These are phyloP conservation scores for Dryocosmus kuriphilus DNA, from an alignment of 2,888 invertebrate species.

Conservation along the genomic window DNA sequence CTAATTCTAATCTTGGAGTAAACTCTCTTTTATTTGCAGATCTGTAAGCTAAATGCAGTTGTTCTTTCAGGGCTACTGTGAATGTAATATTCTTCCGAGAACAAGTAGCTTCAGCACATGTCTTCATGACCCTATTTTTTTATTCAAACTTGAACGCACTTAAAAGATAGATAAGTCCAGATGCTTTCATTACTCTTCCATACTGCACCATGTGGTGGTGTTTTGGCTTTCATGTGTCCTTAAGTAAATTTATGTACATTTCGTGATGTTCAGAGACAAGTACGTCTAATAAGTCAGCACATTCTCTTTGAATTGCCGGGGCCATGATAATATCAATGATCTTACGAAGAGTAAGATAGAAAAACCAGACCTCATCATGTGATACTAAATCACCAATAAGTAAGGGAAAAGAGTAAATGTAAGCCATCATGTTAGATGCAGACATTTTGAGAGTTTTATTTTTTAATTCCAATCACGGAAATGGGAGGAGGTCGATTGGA, in stretches of 20 bases:
- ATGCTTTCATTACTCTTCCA: not conserved
- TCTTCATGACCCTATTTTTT: slow-evolving; percentile 29
- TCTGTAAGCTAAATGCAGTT: slow-evolving; percentile 57
- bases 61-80: slow-evolving; percentile 31
- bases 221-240: slow-evolving; percentile 38
- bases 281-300: slow-evolving; percentile 19
- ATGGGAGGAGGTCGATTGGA: slow-evolving; percentile 41
- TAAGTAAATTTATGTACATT: slow-evolving; percentile 40
- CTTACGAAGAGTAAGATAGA: too few relatives aligned
- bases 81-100: slow-evolving; percentile 24
- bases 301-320: slow-evolving; percentile 18
- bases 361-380: slow-evolving; percentile 38
- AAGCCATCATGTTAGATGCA: slow-evolving; percentile 43
- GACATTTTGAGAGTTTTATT: slow-evolving; percentile 35
- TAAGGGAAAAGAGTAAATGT: slow-evolving; percentile 34
- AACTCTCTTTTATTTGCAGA: slow-evolving; percentile 11
- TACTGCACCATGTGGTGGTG: slow-evolving; percentile 39
- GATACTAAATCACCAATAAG: slow-evolving; percentile 42
- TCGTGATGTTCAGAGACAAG: slow-evolving; percentile 44
- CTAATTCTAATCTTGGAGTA: slow-evolving; percentile 5
- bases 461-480: slow-evolving; percentile 13
- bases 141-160: slow-evolving; percentile 40
- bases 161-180: slow-evolving; percentile 28
- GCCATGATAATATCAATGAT: slow-evolving; percentile 34
- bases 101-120: not conserved